Percentiles rank a stretch among this genome's conserved stretches.
These are phyloP conservation scores for Rhimphoctona megacephalus DNA, from an alignment of 2,888 invertebrate genomes.

Conservation along the genomic window DNA sequence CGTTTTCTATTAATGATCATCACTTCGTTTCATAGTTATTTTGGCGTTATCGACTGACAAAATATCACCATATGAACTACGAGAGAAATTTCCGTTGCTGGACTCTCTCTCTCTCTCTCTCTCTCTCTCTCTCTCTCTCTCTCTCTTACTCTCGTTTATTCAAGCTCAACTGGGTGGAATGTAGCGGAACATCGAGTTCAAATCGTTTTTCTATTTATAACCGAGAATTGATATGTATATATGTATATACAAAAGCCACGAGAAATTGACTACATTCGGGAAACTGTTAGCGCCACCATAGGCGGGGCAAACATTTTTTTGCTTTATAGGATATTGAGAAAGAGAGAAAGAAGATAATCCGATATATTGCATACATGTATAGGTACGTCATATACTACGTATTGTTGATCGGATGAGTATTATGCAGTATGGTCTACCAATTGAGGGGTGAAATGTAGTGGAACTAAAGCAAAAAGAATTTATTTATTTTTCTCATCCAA, in stretches of 20 bases:
- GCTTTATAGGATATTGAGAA: constrained; percentile 56
- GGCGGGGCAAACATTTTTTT: constrained; percentile 60
- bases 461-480: constrained; percentile 28
- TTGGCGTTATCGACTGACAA: constrained; percentile 51
- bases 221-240: constrained; percentile 26
- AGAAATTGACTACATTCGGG: constrained; percentile 61
- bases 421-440: constrained; percentile 33
- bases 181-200: constrained; percentile 66
- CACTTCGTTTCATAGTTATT: constrained; percentile 47
- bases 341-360: constrained; percentile 54
- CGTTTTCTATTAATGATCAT: constrained; percentile 53
- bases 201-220: constrained; percentile 70
- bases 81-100: constrained; percentile 59
- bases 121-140: background rate
- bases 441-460: constrained; percentile 33
- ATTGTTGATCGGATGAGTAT: constrained; percentile 25
- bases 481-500: constrained; percentile 16
- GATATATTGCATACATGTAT: constrained; percentile 25
- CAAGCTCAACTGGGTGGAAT: constrained; percentile 66
- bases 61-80: constrained; percentile 26
- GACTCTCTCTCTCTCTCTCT: constrained; percentile 25
- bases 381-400: constrained; percentile 8
- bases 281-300: constrained; percentile 58
- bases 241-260: constrained; percentile 18
- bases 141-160: constrained; percentile 51